phyloP scores from a whole-genome alignment of 2,113 vertebrate genomes.

The Bostrychus sinensis region DNA sequence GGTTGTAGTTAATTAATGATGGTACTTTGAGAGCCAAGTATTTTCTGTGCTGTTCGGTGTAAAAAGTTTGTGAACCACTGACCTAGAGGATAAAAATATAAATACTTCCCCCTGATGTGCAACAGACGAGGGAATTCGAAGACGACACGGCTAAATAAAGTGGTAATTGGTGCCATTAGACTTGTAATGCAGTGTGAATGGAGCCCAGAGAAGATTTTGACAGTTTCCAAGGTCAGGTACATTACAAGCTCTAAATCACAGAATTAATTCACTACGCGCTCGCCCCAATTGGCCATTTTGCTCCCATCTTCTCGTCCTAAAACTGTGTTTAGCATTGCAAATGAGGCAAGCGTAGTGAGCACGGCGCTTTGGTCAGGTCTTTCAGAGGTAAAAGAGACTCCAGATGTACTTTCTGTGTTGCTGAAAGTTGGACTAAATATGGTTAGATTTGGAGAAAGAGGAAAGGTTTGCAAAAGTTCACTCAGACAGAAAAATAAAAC shows the following conservation, averaged over 20 bases:
- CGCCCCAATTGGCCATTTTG: conserved; percentile 22
- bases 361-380: conserved; percentile 18
- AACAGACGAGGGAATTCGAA: conserved; percentile 34
- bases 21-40: neutral
- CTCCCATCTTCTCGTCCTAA: conserved; percentile 18
- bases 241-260: conserved; percentile 33
- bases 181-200: conserved; percentile 60
- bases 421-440: conserved; percentile 11
- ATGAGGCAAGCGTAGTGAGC: conserved; percentile 13
- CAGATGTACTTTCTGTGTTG: conserved; percentile 14
- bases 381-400: conserved; percentile 11
- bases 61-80: neutral
- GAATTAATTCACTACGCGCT: conserved; percentile 43
- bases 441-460: conserved; percentile 30
- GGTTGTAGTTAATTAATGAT: no score
- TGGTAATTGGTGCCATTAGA: conserved; percentile 60
- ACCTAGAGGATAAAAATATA: conserved; percentile 38
- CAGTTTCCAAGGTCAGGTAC: conserved; percentile 63
- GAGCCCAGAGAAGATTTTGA: conserved; percentile 54
- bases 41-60: neutral
- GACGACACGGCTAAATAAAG: conserved; percentile 57
- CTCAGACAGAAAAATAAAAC: conserved; percentile 39
- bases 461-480: conserved; percentile 25
- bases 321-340: conserved; percentile 44
- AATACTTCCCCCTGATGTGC: conserved; percentile 42